A percentile compares a stretch with the other conserved stretches of the same genome.
phyloP scores from a whole-genome alignment of 2,113 vertebrate species.

The Falcunculus frontatus region DNA sequence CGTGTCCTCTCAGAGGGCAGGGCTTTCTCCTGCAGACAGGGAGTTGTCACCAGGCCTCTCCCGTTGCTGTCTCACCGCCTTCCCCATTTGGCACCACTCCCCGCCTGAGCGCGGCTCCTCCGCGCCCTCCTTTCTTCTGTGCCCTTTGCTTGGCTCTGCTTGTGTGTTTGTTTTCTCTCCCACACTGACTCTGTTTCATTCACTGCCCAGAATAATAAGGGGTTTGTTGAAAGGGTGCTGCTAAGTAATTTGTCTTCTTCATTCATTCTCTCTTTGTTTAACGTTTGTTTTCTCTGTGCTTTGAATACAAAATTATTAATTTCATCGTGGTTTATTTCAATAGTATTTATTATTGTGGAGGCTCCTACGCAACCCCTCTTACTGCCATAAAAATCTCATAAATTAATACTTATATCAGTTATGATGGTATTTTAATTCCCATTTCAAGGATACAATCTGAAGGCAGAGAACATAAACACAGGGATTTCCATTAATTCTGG shows the following conservation, averaged over 20 bases:
- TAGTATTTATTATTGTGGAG: neutral
- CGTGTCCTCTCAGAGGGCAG: neutral
- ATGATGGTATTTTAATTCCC: neutral
- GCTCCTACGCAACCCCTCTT: neutral
- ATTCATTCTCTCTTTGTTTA: slow-evolving; percentile 1
- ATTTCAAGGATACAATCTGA: neutral
- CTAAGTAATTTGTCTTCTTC: slow-evolving; percentile 26
- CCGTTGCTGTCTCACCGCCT: neutral
- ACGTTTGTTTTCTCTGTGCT: neutral
- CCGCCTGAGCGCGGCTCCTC: neutral
- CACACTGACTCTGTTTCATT: slow-evolving; percentile 26
- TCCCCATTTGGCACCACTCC: neutral
- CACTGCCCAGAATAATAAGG: slow-evolving; percentile 40
- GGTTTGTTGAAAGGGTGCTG: slow-evolving; percentile 38
- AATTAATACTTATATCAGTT: neutral
- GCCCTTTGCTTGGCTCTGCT: neutral
- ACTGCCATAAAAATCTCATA: neutral
- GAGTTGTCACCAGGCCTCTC: neutral
- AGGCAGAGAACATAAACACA: neutral
- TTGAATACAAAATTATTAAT: neutral
- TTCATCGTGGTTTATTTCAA: neutral
- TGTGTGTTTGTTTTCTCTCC: slow-evolving; percentile 43
- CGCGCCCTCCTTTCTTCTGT: neutral
- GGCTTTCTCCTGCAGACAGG: neutral
- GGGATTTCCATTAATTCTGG: neutral